Base-by-base conservation (phyloP, 2,113 vertebrate species). In the Lipotes vexillifer region DNA sequence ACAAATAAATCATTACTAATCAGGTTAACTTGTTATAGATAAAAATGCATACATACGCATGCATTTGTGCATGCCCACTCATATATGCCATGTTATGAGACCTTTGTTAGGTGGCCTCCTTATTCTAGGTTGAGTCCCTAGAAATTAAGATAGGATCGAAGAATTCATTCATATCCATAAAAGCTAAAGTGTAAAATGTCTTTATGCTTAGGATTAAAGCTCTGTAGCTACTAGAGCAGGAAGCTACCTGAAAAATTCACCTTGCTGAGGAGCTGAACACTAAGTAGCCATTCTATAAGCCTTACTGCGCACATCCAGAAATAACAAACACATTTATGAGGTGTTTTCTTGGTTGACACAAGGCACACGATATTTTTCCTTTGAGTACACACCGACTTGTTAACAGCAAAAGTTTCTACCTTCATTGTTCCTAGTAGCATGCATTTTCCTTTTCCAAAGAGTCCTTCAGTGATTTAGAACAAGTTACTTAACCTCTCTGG, bases 71-170 rank as follows among this genome's bases (percentile, higher is more conserved):
- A 0, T 7, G 8, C 10, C 38, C 25, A 38, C 10, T n/a, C 31
- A n/a, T 17, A 27, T 20, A 61, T 12, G 49, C 17, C 7, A 1
- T 55, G 12, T 83, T 90, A 57, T 86, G 20, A 49, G 41, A 57
- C 5, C 46, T 27, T 82, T 71, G 3, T 55, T 63, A 41, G 13
- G 33, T 65, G 4, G 33, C 27, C 11, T 68, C 27, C 68, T 77
- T 65, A 63, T 59, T 77, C 49, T 86, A 36, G n/a, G 38, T 90
- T 61, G 15, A 89, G 33, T 52, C 68, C 5, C 75, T 80, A 84
- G 36, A 97, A 96, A 87, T 88, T 88, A 84, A 87, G 46, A 3
- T 36, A 95, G 46, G 8, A 88, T 93, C 61, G 78, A 46, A 90
- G 7, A 90, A 93, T 66, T 87, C 14, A 78, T 72, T n/a, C 46